Conservation (phyloP, 1,140 invertebrate species). For the Bombus picipes region DNA sequence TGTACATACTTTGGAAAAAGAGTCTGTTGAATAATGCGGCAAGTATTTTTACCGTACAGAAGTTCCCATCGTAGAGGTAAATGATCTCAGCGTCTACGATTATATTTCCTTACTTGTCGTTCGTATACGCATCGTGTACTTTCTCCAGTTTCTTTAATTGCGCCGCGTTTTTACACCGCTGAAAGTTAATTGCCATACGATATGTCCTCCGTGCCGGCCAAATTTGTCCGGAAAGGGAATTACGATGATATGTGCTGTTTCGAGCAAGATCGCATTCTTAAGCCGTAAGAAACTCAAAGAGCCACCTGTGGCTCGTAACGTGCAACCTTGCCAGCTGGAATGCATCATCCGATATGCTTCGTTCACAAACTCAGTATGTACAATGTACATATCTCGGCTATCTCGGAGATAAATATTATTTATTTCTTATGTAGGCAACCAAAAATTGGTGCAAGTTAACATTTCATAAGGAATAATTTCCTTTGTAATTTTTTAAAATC, state of each 20-base stretch:
- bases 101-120: slow-evolving; percentile 61
- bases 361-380: slow-evolving; percentile 10
- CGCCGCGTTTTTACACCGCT: slow-evolving; percentile 24
- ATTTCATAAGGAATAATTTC: no score
- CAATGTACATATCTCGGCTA: background rate
- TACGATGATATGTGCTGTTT: slow-evolving; percentile 37
- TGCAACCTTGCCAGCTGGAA: slow-evolving; percentile 38
- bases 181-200: slow-evolving; percentile 60
- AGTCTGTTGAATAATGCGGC: slow-evolving; percentile 39
- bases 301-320: slow-evolving; percentile 34
- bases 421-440: no score
- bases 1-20: slow-evolving; percentile 25
- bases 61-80: slow-evolving; percentile 53
- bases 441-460: no score
- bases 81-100: slow-evolving; percentile 46
- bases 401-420: no score
- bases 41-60: slow-evolving; percentile 61
- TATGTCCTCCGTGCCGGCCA: slow-evolving; percentile 53
- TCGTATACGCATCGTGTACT: slow-evolving; percentile 52
- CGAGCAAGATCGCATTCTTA: slow-evolving; percentile 53
- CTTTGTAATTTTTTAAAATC: no score
- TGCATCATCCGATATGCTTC: slow-evolving; percentile 49
- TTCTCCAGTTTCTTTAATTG: slow-evolving; percentile 68
- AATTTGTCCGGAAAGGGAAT: slow-evolving; percentile 62
- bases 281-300: slow-evolving; percentile 49